A percentile compares a stretch with the other conserved stretches of the same genome.
Conservation (phyloP, 1,140 invertebrate genomes). For the Mylabris phalerata region DNA sequence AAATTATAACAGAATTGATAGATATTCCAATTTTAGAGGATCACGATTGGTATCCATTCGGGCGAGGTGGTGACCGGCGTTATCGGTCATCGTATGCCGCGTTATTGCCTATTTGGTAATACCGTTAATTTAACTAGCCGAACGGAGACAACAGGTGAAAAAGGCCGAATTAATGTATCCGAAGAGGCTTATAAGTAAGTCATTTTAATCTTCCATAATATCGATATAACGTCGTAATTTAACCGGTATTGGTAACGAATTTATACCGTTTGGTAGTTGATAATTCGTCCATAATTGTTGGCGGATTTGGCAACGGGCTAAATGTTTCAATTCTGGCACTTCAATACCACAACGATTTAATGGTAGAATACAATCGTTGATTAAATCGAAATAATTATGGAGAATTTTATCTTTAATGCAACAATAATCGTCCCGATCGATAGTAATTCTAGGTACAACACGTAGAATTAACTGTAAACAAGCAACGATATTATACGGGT, state of each 20-base stretch:
- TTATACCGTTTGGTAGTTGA: constrained; percentile 64
- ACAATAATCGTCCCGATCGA: constrained; percentile 38
- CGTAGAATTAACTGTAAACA: constrained; percentile 61
- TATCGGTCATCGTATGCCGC: constrained; percentile 92
- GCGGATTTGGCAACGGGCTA: constrained; percentile 60
- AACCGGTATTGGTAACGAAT: constrained; percentile 56
- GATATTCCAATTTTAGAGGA: constrained; percentile 57
- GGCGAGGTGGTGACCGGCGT: constrained; percentile 95
- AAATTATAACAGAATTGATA: not conserved
- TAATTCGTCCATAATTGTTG: constrained; percentile 58
- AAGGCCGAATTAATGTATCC: constrained; percentile 89
- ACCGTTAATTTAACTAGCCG: constrained; percentile 93
- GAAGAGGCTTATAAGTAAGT: constrained; percentile 86
- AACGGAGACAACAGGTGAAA: constrained; percentile 89
- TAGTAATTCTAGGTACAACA: constrained; percentile 47
- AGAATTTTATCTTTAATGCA: constrained; percentile 41
- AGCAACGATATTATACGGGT: constrained; percentile 57
- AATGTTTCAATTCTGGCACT: constrained; percentile 55
- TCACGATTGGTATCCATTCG: constrained; percentile 93
- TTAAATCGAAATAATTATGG: constrained; percentile 58
- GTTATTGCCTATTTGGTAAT: constrained; percentile 96
- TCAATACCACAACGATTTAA: constrained; percentile 51
- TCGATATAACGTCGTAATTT: constrained; percentile 62
- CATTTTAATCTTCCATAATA: constrained; percentile 54
- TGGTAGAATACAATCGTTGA: constrained; percentile 56